Conservation (phyloP, 2,113 vertebrate species). For the Sinocyclocheilus anshuiensis region DNA sequence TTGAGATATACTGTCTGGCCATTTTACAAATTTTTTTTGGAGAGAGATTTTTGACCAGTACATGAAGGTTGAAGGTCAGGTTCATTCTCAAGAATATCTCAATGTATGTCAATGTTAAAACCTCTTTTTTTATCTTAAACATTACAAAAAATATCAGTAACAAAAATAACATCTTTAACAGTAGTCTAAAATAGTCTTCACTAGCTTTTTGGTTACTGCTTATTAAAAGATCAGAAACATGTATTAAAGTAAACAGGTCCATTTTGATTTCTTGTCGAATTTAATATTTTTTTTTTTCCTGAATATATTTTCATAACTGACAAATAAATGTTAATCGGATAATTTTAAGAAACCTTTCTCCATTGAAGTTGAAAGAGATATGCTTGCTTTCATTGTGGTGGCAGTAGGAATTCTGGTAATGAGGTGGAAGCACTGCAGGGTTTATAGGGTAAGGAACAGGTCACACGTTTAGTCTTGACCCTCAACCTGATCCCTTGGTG, state of each 20-base stretch:
- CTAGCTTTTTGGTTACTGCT: background rate
- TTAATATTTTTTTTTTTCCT: background rate
- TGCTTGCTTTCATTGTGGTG: slow-evolving; percentile 23
- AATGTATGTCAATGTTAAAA: background rate
- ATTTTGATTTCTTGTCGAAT: background rate
- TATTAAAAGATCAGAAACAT: slow-evolving; percentile 4
- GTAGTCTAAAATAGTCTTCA: background rate
- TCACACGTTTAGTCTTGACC: slow-evolving; percentile 39
- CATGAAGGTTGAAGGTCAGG: background rate
- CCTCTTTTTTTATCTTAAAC: background rate
- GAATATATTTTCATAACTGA: background rate
- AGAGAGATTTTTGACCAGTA: background rate
- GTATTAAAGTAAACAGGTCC: background rate
- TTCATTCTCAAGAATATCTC: background rate
- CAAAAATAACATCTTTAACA: background rate
- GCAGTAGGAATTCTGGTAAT: slow-evolving; percentile 28
- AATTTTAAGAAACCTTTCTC: background rate
- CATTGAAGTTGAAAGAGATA: slow-evolving; percentile 6
- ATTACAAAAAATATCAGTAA: too few relatives aligned
- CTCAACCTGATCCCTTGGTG: slow-evolving; percentile 27
- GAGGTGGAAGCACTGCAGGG: slow-evolving; percentile 38
- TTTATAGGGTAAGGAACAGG: slow-evolving; percentile 12
- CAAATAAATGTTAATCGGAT: background rate
- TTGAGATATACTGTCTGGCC: too few relatives aligned
- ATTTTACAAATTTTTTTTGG: background rate